phyloP scores from a whole-genome alignment of 2,888 invertebrate species.

The Hyposoter didymator region DNA sequence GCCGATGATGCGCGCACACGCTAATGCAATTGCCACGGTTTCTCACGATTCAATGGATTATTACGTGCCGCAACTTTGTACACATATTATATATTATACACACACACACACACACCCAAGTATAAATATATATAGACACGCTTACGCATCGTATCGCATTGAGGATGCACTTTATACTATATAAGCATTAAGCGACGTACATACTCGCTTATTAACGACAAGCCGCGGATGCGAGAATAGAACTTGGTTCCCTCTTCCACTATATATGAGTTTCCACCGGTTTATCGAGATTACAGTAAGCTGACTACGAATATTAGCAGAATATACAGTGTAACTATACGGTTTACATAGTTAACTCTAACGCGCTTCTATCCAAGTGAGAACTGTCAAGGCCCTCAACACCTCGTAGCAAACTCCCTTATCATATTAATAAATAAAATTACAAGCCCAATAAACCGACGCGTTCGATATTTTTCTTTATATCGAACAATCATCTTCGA shows the following conservation, averaged over 20 bases:
- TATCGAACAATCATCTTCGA: neutral
- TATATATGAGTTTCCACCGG: slow-evolving; percentile 45
- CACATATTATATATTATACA: neutral
- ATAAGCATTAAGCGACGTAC: slow-evolving; percentile 45
- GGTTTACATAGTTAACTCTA: slow-evolving; percentile 32
- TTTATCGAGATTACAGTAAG: slow-evolving; percentile 63
- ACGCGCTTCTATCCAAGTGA: slow-evolving; percentile 26
- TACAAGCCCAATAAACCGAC: neutral
- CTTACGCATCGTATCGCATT: slow-evolving; percentile 61
- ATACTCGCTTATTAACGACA: slow-evolving; percentile 59
- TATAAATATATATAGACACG: slow-evolving; percentile 18
- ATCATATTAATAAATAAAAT: slow-evolving; percentile 24
- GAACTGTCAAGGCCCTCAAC: slow-evolving; percentile 54
- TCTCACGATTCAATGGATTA: slow-evolving; percentile 66
- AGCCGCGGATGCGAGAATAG: slow-evolving; percentile 49
- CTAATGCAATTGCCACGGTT: slow-evolving; percentile 65
- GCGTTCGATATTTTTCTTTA: neutral
- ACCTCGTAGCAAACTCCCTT: slow-evolving; percentile 34
- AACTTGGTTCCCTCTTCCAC: slow-evolving; percentile 24
- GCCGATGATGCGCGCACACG: slow-evolving; percentile 57
- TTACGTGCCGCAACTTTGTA: slow-evolving; percentile 61
- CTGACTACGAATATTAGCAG: slow-evolving; percentile 52
- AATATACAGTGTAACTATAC: slow-evolving; percentile 21
- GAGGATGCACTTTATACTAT: slow-evolving; percentile 54
- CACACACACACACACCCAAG: neutral